Base-by-base conservation (phyloP, 1,140 invertebrate species). In the Drosophila lacertosa region DNA sequence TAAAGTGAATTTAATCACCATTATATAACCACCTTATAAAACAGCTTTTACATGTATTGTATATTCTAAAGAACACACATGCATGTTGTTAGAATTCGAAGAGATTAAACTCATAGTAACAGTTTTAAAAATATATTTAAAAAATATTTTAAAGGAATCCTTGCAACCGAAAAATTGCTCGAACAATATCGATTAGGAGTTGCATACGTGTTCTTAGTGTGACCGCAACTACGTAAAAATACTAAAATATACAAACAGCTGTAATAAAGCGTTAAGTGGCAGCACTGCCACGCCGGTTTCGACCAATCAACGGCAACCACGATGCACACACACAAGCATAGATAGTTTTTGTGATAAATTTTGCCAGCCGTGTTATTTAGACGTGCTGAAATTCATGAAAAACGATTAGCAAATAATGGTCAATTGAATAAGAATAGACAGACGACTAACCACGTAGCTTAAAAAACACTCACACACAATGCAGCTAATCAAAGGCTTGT, bases 301-400 rank as follows among this genome's bases (percentile, higher is more conserved):
- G 58, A 68, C 80, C 80, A 84, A 84, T 84, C 80, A 84, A 78
- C 60, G 65, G 67, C 58, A 71, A 72, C 80, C 80, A 84, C 80
- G 80, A 84, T 42, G 54, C 74, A 74, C 77, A 84, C 78, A 81
- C 64, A 81, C 77, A 79, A 75, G 45, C 76, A 35, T 60, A 70
- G 54, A 20, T 77, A 86, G 65, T 60, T 66, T 66, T 40, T 48
- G 37, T 53, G 51, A 64, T 26, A 10, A 65, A 59, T 74, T 84
- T 81, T 84, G 81, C 77, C 81, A 84, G 69, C 65, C 45, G 47
- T 53, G 24, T 59, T 66, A 51, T 59, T 72, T 71, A 35, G 51
- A 51, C 53, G 62, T 22, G 51, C 67, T 55, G 29, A 40, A 65
- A 74, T 73, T 81, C 64, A 55, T 37, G 62, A n/a, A 57, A 32